Conservation (phyloP, 2,888 invertebrate genomes). For the Idaea straminata region DNA sequence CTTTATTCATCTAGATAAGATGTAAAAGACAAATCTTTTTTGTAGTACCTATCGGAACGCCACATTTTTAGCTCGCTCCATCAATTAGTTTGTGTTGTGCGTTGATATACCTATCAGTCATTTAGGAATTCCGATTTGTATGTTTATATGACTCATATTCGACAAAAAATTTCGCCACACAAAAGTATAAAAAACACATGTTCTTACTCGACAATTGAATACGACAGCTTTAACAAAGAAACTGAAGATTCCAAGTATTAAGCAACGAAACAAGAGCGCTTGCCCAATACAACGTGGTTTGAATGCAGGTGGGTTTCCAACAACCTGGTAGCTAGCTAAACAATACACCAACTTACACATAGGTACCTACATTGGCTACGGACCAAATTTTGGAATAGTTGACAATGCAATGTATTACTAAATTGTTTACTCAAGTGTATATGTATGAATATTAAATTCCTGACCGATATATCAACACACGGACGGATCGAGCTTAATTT, state of each 20-base stretch:
- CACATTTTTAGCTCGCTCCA: too few species aligned
- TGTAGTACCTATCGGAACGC: too few species aligned
- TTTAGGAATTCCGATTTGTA: too few species aligned
- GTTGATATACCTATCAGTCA: too few species aligned
- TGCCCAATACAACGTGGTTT: background rate
- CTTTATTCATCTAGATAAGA: too few species aligned
- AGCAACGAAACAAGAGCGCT: background rate
- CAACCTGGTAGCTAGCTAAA: background rate
- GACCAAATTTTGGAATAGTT: background rate
- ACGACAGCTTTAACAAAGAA: background rate
- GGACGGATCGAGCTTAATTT: too few species aligned
- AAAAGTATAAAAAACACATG: background rate
- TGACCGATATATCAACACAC: too few species aligned
- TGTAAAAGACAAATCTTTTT: too few species aligned
- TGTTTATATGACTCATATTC: background rate
- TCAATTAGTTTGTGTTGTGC: too few species aligned
- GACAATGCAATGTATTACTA: constrained; percentile 6
- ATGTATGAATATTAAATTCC: background rate
- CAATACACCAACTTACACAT: background rate
- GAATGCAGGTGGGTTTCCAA: background rate
- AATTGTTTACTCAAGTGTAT: background rate
- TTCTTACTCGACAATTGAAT: background rate
- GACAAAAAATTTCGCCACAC: background rate
- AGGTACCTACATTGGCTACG: background rate
- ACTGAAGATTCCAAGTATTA: background rate